Conservation (phyloP, 1,140 invertebrate genomes). For the Scaptomyza hsui region DNA sequence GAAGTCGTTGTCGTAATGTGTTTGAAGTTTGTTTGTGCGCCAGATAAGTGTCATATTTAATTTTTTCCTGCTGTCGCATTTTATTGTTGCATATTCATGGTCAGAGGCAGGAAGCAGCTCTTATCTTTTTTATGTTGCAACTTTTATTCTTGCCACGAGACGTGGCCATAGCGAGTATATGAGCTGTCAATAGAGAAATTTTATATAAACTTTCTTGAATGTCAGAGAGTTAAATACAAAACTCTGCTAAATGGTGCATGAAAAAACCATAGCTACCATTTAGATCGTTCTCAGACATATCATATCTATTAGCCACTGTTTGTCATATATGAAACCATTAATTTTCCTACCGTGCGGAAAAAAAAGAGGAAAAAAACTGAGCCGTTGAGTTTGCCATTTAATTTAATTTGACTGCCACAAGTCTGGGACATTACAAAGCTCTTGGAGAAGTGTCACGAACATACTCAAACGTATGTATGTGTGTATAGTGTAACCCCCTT, state of each 20-base stretch:
- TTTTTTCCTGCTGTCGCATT: conserved; percentile 57
- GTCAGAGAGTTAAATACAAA: too few species aligned
- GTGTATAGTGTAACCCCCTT: conserved; percentile 1
- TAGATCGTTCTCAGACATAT: neutral
- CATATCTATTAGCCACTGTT: conserved; percentile 27
- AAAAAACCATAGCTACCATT: neutral
- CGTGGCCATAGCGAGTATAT: conserved; percentile 9
- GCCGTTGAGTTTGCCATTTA: conserved; percentile 74
- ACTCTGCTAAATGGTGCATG: neutral
- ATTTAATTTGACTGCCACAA: conserved; percentile 69
- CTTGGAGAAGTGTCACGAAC: conserved; percentile 30
- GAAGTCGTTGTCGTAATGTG: conserved; percentile 37
- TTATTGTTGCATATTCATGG: conserved; percentile 76
- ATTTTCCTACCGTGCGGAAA: conserved; percentile 20
- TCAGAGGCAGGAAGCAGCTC: conserved; percentile 18
- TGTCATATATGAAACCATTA: conserved; percentile 41
- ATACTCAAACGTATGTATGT: neutral
- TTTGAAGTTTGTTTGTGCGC: conserved; percentile 63
- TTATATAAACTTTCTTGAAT: neutral
- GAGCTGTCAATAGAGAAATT: conserved; percentile 9
- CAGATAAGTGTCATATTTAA: conserved; percentile 77
- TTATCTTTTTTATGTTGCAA: conserved; percentile 76
- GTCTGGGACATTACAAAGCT: conserved; percentile 58
- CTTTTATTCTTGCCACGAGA: conserved; percentile 43
- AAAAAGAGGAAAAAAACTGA: conserved; percentile 35